A percentile compares a stretch with the other conserved stretches of the same genome.
phyloP scores from a whole-genome alignment of 2,797 vertebrate species.

The Enteromius treurensis region DNA sequence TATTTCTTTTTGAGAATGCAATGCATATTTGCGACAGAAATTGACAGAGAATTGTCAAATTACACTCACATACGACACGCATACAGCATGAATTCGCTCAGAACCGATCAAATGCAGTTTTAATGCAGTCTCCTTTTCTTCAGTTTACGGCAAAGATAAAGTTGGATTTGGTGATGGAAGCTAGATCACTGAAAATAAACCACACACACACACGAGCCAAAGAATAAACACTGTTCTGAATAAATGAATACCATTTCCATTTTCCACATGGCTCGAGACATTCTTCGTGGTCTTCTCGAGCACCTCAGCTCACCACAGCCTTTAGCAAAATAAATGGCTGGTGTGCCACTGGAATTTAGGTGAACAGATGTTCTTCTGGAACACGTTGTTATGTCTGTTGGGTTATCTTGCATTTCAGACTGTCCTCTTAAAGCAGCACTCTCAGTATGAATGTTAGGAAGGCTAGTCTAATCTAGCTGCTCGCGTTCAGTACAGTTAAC shows the following conservation, averaged over 20 bases:
- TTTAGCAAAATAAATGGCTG: constrained; percentile 55
- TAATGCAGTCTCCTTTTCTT: neutral
- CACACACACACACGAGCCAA: neutral
- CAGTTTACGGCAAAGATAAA: neutral
- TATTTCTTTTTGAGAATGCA: neutral
- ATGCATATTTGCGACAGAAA: neutral
- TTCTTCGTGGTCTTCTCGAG: constrained; percentile 52
- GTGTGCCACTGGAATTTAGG: constrained; percentile 58
- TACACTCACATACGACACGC: neutral
- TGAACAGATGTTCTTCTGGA: constrained; percentile 57
- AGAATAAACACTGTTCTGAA: constrained; percentile 23
- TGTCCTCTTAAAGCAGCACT: neutral
- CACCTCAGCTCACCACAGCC: constrained; percentile 48
- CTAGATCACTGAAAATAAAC: neutral
- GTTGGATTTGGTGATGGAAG: neutral
- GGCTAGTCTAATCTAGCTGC: neutral
- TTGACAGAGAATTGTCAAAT: neutral
- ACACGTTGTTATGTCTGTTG: neutral
- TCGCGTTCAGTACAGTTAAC: neutral
- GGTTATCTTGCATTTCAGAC: neutral
- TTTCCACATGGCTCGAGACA: constrained; percentile 53
- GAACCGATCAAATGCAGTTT: neutral
- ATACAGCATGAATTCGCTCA: neutral
- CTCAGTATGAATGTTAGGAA: neutral
- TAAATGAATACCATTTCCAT: constrained; percentile 47